Percentiles rank a stretch among this genome's conserved stretches.
These are phyloP conservation scores for Microplitis demolitor DNA, from an alignment of 1,140 invertebrate genomes.

Conservation along the genomic window DNA sequence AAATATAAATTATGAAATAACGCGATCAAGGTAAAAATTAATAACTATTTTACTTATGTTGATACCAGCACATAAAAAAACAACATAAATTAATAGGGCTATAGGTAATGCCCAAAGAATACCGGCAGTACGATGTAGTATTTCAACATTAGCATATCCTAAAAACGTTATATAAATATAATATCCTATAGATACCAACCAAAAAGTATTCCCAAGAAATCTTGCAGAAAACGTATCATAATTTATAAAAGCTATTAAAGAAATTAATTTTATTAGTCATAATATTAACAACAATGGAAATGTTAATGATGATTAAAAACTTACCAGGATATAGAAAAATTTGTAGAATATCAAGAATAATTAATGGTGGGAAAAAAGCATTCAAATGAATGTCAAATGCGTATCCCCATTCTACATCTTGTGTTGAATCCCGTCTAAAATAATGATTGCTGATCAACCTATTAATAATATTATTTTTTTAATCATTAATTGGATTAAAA, in stretches of 20 bases:
- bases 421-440: slow-evolving; percentile 71
- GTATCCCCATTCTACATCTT: slow-evolving; percentile 98
- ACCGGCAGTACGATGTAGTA: slow-evolving; percentile 85
- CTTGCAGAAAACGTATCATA: slow-evolving; percentile 76
- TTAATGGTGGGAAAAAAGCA: slow-evolving; percentile 94
- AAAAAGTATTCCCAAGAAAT: slow-evolving; percentile 92
- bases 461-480: slow-evolving; percentile 38
- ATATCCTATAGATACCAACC: slow-evolving; percentile 89
- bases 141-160: slow-evolving; percentile 95
- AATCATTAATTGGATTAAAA: background rate
- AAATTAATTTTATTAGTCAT: slow-evolving; percentile 27
- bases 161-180: slow-evolving; percentile 98
- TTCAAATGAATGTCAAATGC: slow-evolving; percentile 99
- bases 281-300: slow-evolving; percentile 22
- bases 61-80: slow-evolving; percentile 73
- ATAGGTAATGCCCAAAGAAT: slow-evolving; percentile 87
- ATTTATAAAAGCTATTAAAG: slow-evolving; percentile 72
- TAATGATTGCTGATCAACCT: slow-evolving; percentile 91
- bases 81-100: slow-evolving; percentile 79
- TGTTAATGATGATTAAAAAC: slow-evolving; percentile 38
- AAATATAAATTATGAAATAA: slow-evolving; percentile 42
- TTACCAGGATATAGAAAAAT: slow-evolving; percentile 87
- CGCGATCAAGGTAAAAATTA: slow-evolving; percentile 79
- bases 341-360: slow-evolving; percentile 92
- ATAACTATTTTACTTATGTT: slow-evolving; percentile 78